Percentiles rank a stretch among this genome's conserved stretches.
These are phyloP conservation scores for Dendroctonus valens DNA, from an alignment of 1,140 invertebrate genomes.

Conservation along the genomic window DNA sequence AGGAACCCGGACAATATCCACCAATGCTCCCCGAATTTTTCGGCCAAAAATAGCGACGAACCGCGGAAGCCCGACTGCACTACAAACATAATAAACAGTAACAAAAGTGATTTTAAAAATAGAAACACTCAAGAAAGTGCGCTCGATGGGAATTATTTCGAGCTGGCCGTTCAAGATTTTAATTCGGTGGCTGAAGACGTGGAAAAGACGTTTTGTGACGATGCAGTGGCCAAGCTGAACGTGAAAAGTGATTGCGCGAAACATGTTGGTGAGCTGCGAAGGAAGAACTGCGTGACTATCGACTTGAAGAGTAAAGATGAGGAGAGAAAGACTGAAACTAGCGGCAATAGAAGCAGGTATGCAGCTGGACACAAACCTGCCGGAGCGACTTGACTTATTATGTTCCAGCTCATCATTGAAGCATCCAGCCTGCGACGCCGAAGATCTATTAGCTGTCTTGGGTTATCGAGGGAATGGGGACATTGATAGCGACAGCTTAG, in stretches of 20 bases:
- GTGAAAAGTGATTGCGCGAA: slow-evolving; percentile 3
- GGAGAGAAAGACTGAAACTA: slow-evolving; percentile 30
- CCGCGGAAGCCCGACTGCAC: slow-evolving; percentile 4
- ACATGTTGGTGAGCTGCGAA: slow-evolving; percentile 10
- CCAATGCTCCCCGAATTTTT: background rate
- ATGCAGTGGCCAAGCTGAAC: slow-evolving; percentile 15
- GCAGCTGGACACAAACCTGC: no score
- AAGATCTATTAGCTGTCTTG: slow-evolving; percentile 19
- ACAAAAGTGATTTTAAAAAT: slow-evolving; percentile 28
- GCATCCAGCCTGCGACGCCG: background rate
- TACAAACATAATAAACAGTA: slow-evolving; percentile 25
- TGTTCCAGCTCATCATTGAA: background rate
- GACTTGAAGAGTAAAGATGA: slow-evolving; percentile 19
- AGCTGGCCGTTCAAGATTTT: slow-evolving; percentile 47
- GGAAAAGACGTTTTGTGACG: slow-evolving; percentile 42
- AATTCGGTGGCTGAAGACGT: slow-evolving; percentile 47
- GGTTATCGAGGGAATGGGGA: slow-evolving; percentile 14
- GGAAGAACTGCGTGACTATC: slow-evolving; percentile 22
- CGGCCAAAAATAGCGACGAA: slow-evolving; percentile 24
- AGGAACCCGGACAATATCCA: slow-evolving; percentile 3
- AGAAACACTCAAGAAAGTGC: slow-evolving; percentile 24
- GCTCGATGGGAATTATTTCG: slow-evolving; percentile 39
- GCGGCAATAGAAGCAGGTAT: background rate
- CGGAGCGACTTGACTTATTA: background rate
- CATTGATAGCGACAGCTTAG: slow-evolving; percentile 34